phyloP scores from a whole-genome alignment of 2,113 vertebrate genomes.

The Callipepla californica region DNA sequence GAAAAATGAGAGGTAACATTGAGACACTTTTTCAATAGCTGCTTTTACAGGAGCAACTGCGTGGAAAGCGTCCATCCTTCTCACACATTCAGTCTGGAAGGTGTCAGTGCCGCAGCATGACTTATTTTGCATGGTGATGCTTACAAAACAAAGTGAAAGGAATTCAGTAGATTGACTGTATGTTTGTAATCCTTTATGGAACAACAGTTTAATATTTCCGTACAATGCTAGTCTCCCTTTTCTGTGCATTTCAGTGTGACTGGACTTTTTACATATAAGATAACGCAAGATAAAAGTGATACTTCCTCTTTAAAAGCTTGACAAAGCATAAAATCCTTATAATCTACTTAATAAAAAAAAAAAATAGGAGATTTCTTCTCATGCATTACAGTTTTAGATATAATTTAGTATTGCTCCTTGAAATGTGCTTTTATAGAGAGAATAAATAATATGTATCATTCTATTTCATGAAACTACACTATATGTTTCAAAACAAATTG shows the following conservation, averaged over 20 bases:
- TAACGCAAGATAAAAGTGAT: neutral
- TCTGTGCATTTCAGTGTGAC: neutral
- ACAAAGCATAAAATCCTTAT: neutral
- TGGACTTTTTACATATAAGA: neutral
- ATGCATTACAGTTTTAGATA: neutral
- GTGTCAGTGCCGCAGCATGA: neutral
- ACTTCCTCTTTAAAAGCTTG: neutral
- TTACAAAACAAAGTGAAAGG: neutral
- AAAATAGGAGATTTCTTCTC: neutral
- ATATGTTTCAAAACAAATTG: neutral
- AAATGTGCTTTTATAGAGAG: neutral
- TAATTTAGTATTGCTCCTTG: neutral
- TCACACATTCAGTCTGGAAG: neutral
- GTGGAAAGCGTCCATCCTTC: neutral
- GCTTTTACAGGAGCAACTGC: neutral
- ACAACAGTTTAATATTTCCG: neutral
- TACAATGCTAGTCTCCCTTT: neutral
- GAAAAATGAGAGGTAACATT: accelerated
- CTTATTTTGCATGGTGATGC: neutral
- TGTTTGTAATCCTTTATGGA: neutral
- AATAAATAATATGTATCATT: neutral
- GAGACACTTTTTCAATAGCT: neutral
- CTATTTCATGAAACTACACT: neutral
- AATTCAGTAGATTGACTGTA: neutral
- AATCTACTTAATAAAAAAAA: neutral